Evolutionary conservation across 2,888 invertebrate species (phyloP).

Genomic region (Aethes cnicana): DNA sequence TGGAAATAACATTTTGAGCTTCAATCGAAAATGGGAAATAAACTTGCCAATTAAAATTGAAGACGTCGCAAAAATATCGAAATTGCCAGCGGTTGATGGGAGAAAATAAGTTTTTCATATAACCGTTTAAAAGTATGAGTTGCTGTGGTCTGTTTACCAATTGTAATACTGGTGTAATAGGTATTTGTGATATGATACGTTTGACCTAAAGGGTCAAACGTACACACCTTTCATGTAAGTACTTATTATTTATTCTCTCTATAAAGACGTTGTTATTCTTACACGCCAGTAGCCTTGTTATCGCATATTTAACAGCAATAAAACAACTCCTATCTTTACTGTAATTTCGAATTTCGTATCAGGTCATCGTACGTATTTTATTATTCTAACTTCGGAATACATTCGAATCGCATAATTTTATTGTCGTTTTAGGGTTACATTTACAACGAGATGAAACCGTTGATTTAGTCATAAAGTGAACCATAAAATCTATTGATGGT

Average conservation of each 20-base stretch:
- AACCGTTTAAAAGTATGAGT: too few relatives aligned
- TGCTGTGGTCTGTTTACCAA: too few relatives aligned
- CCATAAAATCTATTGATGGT: conserved; percentile 66
- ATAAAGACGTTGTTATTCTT: not conserved
- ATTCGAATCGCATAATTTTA: conserved; percentile 66
- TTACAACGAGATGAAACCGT: conserved; percentile 66
- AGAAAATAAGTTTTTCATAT: too few relatives aligned
- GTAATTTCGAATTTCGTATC: conserved; percentile 25
- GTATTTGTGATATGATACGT: too few relatives aligned
- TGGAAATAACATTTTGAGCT: too few relatives aligned
- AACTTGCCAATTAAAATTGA: too few relatives aligned
- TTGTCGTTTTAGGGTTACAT: conserved; percentile 66
- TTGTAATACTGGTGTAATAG: too few relatives aligned
- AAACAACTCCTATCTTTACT: conserved; percentile 29
- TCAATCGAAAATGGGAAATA: too few relatives aligned
- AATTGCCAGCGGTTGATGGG: too few relatives aligned
- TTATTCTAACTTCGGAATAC: conserved; percentile 52
- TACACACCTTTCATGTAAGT: too few relatives aligned
- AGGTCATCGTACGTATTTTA: conserved; percentile 46
- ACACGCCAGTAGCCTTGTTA: conserved; percentile 13
- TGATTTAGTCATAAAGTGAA: conserved; percentile 71
- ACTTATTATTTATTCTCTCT: not conserved
- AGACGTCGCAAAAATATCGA: too few relatives aligned
- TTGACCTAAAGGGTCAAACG: too few relatives aligned
- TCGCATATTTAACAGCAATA: conserved; percentile 25